Conservation (phyloP, 2,113 vertebrate species). For the Nymphicus hollandicus region DNA sequence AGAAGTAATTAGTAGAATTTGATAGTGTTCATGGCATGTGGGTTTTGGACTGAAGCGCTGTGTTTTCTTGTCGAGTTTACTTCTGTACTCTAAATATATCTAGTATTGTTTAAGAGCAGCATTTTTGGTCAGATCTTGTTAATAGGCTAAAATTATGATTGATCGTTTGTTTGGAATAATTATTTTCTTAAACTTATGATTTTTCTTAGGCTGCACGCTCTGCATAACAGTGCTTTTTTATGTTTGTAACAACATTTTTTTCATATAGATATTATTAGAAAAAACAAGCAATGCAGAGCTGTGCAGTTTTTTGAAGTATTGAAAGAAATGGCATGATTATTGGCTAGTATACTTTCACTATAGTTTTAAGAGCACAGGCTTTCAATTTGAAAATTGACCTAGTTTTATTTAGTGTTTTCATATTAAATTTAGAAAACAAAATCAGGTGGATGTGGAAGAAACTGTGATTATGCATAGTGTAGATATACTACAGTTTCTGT, state of each 20-base stretch:
- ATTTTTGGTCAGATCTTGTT: background rate
- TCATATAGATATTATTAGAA: background rate
- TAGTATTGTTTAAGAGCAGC: background rate
- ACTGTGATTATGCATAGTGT: accelerated
- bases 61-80: background rate
- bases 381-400: background rate
- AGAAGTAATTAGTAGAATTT: background rate
- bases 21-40: background rate
- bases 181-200: background rate
- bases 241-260: background rate
- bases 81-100: background rate
- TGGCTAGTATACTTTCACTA: background rate
- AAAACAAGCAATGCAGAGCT: background rate
- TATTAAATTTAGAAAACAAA: background rate
- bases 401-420: background rate
- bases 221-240: background rate
- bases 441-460: background rate
- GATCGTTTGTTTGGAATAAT: background rate
- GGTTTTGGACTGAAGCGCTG: background rate
- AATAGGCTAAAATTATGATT: background rate
- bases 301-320: background rate
- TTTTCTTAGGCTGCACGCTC: background rate
- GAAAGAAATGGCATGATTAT: background rate
- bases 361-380: background rate
- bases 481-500: background rate